Evolutionary conservation across 2,113 vertebrate species (phyloP).

Genomic region (Oenanthe melanoleuca): DNA sequence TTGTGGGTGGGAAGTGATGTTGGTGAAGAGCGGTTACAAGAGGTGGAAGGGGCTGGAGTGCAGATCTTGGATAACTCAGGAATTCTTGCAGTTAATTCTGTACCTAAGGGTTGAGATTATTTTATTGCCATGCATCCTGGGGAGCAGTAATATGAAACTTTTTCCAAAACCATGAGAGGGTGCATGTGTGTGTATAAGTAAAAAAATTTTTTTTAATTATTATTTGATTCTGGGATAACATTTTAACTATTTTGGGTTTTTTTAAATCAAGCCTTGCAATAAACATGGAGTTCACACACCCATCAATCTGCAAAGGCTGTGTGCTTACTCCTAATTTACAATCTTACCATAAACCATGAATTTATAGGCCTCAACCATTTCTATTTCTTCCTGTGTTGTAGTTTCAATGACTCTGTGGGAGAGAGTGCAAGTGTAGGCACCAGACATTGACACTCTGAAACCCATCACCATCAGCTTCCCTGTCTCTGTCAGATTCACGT

Average conservation of each 20-base stretch:
- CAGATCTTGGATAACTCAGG: neutral
- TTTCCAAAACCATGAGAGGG: neutral
- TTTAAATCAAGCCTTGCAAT: neutral
- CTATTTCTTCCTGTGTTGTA: conserved; percentile 53
- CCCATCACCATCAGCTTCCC: conserved; percentile 71
- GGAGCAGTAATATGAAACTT: neutral
- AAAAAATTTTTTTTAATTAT: no score
- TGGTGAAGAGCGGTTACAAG: neutral
- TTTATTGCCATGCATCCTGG: neutral
- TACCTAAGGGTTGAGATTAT: neutral
- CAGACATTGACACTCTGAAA: conserved; percentile 73
- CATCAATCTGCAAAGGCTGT: neutral
- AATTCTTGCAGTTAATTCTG: neutral
- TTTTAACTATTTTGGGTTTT: neutral
- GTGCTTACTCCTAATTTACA: neutral
- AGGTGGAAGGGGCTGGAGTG: neutral
- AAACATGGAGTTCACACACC: neutral
- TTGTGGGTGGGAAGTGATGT: neutral
- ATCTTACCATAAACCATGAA: conserved; percentile 77
- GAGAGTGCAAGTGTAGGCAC: conserved; percentile 74
- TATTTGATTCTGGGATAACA: neutral
- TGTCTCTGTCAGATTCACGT: conserved; percentile 57
- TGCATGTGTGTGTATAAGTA: no score
- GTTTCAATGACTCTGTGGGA: conserved; percentile 67
- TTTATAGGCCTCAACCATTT: conserved; percentile 43